Percentiles rank a stretch among this genome's conserved stretches.
These are phyloP conservation scores for Pogonomyrmex barbatus DNA, from an alignment of 1,140 invertebrate species.

Conservation along the genomic window DNA sequence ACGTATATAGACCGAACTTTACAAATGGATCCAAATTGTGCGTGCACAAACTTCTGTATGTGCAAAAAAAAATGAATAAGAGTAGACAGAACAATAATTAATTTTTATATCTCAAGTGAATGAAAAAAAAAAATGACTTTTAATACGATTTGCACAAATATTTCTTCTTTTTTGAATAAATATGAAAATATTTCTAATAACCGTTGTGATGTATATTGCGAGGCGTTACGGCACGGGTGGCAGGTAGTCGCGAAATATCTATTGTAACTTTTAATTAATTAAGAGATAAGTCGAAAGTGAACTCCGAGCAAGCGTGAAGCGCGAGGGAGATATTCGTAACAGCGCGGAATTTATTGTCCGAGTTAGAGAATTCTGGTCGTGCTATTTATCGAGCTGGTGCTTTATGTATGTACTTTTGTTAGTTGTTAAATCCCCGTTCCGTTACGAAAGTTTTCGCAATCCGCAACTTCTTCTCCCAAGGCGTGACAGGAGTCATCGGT, in stretches of 20 bases:
- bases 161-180: neutral
- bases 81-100: neutral
- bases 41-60: neutral
- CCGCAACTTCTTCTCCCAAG: constrained; percentile 35
- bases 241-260: constrained; percentile 32
- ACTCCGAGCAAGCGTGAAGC: constrained; percentile 49
- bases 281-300: constrained; percentile 61
- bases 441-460: constrained; percentile 45
- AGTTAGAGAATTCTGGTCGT: constrained; percentile 55
- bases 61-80: neutral
- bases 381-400: constrained; percentile 59
- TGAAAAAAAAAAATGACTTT: neutral
- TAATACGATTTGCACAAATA: neutral
- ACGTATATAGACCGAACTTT: neutral
- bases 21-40: constrained; percentile 1
- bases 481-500: neutral
- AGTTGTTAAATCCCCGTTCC: neutral
- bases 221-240: neutral
- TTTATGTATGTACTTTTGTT: constrained; percentile 52
- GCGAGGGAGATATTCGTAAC: constrained; percentile 49
- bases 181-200: constrained; percentile 2
- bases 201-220: neutral
- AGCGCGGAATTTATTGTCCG: constrained; percentile 50
- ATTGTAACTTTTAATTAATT: constrained; percentile 59
- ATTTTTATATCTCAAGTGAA: neutral